Evolutionary conservation across 2,113 vertebrate genomes (phyloP).

Genomic region (Antigone vipio): DNA sequence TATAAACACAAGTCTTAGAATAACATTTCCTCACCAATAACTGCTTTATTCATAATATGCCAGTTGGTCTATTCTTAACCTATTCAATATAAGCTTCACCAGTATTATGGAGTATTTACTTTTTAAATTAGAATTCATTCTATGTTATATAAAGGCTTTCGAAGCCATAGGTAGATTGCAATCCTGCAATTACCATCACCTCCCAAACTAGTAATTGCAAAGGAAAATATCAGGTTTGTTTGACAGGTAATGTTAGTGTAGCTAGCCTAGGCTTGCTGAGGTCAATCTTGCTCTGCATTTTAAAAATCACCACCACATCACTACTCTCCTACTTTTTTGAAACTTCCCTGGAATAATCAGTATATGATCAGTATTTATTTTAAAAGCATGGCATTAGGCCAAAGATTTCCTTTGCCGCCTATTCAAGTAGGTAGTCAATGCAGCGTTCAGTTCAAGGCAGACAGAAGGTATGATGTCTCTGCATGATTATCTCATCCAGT

Average conservation of each 20-base stretch:
- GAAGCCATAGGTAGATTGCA: not conserved
- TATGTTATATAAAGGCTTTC: not conserved
- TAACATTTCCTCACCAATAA: not conserved
- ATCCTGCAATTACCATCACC: not conserved
- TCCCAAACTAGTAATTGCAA: not conserved
- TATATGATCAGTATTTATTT: not conserved
- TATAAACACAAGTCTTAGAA: not conserved
- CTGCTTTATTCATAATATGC: not conserved
- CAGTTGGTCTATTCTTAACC: not conserved
- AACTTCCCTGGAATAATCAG: not conserved
- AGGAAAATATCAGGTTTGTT: not conserved
- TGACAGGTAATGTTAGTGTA: not conserved
- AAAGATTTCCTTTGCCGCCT: not conserved
- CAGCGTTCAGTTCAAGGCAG: not conserved
- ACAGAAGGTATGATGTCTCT: not conserved
- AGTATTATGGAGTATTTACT: not conserved
- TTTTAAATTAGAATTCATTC: not conserved
- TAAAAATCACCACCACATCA: not conserved
- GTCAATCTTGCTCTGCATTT: not conserved
- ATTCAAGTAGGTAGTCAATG: not conserved
- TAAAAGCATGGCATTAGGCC: not conserved
- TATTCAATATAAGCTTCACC: accelerated
- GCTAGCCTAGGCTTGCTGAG: not conserved
- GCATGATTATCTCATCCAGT: not conserved
- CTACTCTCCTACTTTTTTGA: not conserved